Conservation (phyloP, 2,113 vertebrate genomes). For the Amblyopsis rosae region DNA sequence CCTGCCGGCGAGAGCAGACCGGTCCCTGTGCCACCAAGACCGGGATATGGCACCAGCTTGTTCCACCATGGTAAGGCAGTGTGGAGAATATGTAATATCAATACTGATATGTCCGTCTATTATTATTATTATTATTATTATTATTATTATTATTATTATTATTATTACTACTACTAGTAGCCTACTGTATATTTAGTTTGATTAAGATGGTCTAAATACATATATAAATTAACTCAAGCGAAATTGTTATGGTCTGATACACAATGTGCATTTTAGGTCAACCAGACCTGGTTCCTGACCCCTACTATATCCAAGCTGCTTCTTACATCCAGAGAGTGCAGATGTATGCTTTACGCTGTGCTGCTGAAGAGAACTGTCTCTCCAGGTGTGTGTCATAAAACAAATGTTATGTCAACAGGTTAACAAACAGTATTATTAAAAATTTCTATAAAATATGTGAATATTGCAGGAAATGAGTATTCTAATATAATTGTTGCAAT, state of each 20-base stretch:
- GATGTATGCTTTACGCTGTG: slow-evolving; percentile 81
- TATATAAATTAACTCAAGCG: no score
- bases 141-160: no score
- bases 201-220: no score
- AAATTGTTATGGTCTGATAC: neutral
- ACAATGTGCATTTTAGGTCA: slow-evolving; percentile 63
- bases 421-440: no score
- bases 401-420: neutral
- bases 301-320: slow-evolving; percentile 80
- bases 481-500: no score
- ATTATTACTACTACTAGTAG: neutral
- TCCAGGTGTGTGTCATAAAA: slow-evolving; percentile 60
- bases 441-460: no score
- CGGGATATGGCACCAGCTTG: slow-evolving; percentile 72
- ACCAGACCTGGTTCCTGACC: slow-evolving; percentile 81
- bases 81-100: neutral
- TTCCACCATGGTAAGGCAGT: slow-evolving; percentile 75
- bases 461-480: no score
- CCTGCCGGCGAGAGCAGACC: slow-evolving; percentile 52
- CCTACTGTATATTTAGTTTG: neutral
- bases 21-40: slow-evolving; percentile 29
- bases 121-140: neutral
- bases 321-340: slow-evolving; percentile 80
- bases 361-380: slow-evolving; percentile 82
- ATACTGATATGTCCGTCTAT: neutral